Base-by-base conservation (phyloP, 2,888 invertebrate species). In the Sisyra terminalis region DNA sequence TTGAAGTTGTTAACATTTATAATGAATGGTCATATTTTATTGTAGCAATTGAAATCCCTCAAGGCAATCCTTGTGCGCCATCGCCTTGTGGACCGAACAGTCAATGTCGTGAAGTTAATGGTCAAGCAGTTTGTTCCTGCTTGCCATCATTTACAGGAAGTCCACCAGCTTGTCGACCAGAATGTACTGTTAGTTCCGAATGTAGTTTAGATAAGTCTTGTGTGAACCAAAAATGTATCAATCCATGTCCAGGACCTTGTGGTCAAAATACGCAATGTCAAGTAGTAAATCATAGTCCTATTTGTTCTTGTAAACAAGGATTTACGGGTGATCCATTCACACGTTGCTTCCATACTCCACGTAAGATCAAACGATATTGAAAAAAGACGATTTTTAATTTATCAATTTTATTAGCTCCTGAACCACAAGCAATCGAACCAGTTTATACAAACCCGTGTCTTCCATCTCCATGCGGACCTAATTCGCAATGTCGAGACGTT, bases 51-150 rank as follows among this genome's bases (percentile, higher is more conserved):
- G 59, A 60, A 48, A 47, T 48, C 45, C 47, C 47, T 43, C 57
- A 49, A 47, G 52, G 44, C 55, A 67, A 77, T 53, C 84, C 84
- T 2, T 87, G 87, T 54, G 61, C 67, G 47, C 84, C 85, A 40
- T 77, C 80, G 2, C 85, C 85, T 0, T 87, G 87, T 55, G 86
- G 87, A 31, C 73, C 82, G 6, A 82, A 84, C 54, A 82, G 85
- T 47, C 66, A 75, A 49, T 86, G 86, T 53, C 73, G 75, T 52
- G 76, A 75, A 55, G 57, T 71, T 15, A 78, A 78, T 50, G 70
- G 69, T 15, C 76, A 78, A 60, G 75, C 74, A 1, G 70, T 78
- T 10, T 84, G 83, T 55, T 75, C 76, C 35, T 83, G 83, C 52
- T 58, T 73, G 46, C 67, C 69, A 36, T 68, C 71, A 47, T 78